Evolutionary conservation across 2,113 vertebrate genomes (phyloP), one percentile per base, ranked within the genome.

Genomic region (Siniperca chuatsi): DNA sequence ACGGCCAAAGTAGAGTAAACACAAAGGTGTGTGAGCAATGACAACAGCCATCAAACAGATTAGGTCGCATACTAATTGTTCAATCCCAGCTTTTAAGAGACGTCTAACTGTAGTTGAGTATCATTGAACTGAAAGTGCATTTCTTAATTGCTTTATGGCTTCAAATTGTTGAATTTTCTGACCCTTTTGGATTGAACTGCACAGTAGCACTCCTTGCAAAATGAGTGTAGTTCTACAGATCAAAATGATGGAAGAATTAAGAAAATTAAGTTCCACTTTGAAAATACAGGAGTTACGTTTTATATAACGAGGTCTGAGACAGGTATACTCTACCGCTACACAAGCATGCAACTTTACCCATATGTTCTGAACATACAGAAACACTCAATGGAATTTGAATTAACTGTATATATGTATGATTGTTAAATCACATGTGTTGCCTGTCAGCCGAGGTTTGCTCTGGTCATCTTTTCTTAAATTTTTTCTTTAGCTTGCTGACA

Each of bases 401-500:
- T 1, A 48, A 25, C 29, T 33, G n/a, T 54, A 23, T 46, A 1
- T 16, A 55, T 50, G 6, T 25, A 42, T 52, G 35, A 70, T 52
- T 75, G 46, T 37, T 76, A 55, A 69, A 73, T 80, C 35, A 46
- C 69, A 37, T 37, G 33, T 74, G 72, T 68, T 75, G 50, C 35
- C 15, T 87, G 77, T 81, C 78, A 70, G 67, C 46, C 44, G 68
- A 61, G 42, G 55, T 78, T 62, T 48, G 18, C 37, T 18, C 46
- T 61, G 80, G 74, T 81, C 71, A 78, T 77, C 8, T 61, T 70
- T 67, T 85, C 37, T 58, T 66, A 85, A 77, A 78, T 83, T 76
- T 50, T 29, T 73, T 93, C 81, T 89, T 87, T 67, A 77, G 83
- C 88, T 84, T 25, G 29, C 65, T 69, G 82, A 89, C 82, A 90